Evolutionary conservation across 1,140 invertebrate genomes (phyloP).

Genomic region (Hylyphantes graminicola): DNA sequence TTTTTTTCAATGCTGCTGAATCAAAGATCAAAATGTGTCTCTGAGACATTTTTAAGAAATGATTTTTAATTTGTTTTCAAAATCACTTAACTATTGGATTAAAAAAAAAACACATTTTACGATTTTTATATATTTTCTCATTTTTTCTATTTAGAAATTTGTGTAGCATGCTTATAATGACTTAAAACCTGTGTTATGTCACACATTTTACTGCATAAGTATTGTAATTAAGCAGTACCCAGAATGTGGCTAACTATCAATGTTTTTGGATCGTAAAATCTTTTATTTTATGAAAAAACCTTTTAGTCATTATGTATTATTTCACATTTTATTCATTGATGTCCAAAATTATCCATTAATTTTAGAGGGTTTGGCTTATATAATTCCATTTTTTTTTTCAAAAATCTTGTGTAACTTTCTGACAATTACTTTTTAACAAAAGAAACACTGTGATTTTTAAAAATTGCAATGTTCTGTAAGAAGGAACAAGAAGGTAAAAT

Average conservation of each 20-base stretch:
- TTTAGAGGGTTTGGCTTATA: background rate
- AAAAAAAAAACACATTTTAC: background rate
- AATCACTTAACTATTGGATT: background rate
- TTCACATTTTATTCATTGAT: background rate
- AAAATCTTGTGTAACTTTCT: background rate
- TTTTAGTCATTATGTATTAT: background rate
- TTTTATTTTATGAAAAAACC: background rate
- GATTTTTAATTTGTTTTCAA: background rate
- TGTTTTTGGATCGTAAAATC: background rate
- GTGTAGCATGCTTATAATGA: background rate
- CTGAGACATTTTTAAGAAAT: background rate
- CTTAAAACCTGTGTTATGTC: background rate
- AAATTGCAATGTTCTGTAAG: background rate
- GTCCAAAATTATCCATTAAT: background rate
- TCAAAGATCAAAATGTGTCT: background rate
- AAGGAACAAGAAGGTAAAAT: no score
- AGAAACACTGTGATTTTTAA: background rate
- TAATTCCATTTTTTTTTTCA: no score
- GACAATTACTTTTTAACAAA: background rate
- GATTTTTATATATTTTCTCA: background rate
- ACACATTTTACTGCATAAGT: no score
- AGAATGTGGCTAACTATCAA: background rate
- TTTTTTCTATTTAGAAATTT: background rate
- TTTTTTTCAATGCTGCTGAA: background rate
- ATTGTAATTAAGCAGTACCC: background rate